These are phyloP conservation scores for Pseudomyrmex pallidus DNA, from an alignment of 1,140 invertebrate genomes.

Conservation along the genomic window DNA sequence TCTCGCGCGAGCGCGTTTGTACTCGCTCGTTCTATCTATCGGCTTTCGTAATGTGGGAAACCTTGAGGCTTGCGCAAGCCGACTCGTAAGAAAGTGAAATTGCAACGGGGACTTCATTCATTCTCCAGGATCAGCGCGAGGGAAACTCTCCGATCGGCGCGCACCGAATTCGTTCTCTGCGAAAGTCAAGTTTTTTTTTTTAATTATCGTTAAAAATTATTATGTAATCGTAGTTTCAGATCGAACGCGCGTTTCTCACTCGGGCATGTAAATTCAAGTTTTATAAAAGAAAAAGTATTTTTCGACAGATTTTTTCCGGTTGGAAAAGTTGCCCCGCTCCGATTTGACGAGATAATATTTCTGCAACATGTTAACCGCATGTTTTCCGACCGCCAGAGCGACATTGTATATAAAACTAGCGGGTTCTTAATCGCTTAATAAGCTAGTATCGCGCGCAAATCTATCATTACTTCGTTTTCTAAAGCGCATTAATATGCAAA, in stretches of 20 bases:
- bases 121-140: slow-evolving; percentile 75
- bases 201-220: neutral
- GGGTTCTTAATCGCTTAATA: slow-evolving; percentile 12
- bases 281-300: too few relatives aligned
- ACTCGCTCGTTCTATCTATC: slow-evolving; percentile 76
- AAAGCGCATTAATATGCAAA: slow-evolving; percentile 1
- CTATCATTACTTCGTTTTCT: neutral
- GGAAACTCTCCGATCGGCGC: slow-evolving; percentile 40
- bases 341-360: slow-evolving; percentile 3
- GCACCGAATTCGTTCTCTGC: slow-evolving; percentile 12
- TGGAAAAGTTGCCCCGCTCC: neutral
- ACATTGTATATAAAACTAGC: neutral
- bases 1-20: slow-evolving; percentile 17
- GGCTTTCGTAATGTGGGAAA: slow-evolving; percentile 84
- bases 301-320: neutral
- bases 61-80: slow-evolving; percentile 83
- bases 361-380: neutral
- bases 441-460: neutral
- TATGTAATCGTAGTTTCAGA: neutral
- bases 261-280: too few relatives aligned
- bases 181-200: neutral
- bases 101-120: slow-evolving; percentile 83
- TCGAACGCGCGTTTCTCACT: too few relatives aligned
- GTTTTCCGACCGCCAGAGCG: neutral
- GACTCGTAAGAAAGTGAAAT: slow-evolving; percentile 83